Conservation (phyloP, 2,797 vertebrate species). For the Darevskia nairensis region DNA sequence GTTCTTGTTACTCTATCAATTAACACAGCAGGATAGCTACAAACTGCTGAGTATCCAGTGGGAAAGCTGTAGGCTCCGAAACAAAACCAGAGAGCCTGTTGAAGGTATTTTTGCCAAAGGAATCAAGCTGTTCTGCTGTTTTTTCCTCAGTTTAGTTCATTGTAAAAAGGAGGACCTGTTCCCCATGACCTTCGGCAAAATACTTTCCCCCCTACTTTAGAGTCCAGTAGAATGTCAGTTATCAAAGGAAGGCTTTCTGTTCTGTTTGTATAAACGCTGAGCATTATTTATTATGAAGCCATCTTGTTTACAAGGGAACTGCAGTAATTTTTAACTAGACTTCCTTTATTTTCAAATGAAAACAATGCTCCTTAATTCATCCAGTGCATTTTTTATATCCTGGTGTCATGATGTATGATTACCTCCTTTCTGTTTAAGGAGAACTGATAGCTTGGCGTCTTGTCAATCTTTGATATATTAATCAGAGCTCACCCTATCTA, state of each 20-base stretch:
- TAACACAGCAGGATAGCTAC: conserved; percentile 40
- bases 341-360: not conserved
- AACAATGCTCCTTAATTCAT: not conserved
- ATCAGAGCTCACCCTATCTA: not conserved
- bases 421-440: not conserved
- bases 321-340: not conserved
- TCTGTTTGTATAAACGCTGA: not conserved
- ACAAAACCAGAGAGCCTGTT: conserved; percentile 20
- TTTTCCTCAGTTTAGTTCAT: conserved; percentile 7
- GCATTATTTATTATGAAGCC: not conserved
- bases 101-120: not conserved
- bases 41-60: conserved; percentile 24
- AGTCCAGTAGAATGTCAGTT: not conserved
- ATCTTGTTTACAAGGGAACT: not conserved
- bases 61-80: conserved; percentile 15
- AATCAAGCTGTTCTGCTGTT: conserved; percentile 18
- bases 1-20: conserved; percentile 41
- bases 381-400: not conserved
- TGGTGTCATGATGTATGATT: not conserved
- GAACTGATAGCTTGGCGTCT: not conserved
- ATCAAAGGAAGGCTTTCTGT: not conserved
- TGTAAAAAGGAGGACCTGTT: conserved; percentile 11
- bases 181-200: conserved; percentile 16
- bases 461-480: not conserved
- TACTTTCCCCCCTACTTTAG: not conserved